Conservation (phyloP, 2,113 vertebrate genomes). For the Procavia capensis region DNA sequence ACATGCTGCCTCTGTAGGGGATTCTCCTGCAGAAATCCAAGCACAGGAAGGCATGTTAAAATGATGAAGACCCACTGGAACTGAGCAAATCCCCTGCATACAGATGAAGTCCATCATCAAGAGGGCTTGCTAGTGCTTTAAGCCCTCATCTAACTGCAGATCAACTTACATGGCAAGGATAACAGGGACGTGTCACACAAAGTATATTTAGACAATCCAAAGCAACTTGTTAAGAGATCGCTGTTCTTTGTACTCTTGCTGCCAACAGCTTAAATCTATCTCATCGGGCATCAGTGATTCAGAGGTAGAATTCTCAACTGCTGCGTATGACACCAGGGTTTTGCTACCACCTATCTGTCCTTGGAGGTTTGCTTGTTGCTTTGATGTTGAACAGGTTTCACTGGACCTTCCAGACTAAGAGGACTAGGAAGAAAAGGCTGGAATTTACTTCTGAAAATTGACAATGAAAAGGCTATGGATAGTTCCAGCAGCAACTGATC, state of each 20-base stretch:
- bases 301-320: no score
- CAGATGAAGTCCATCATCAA: constrained; percentile 75
- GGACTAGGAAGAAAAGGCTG: no score
- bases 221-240: constrained; percentile 16
- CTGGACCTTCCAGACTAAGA: no score
- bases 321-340: no score
- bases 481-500: no score
- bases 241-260: background rate
- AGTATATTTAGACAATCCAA: constrained; percentile 63
- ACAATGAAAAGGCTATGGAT: no score
- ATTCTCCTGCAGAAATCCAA: constrained; percentile 72
- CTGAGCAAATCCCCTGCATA: constrained; percentile 69
- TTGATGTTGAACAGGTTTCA: no score
- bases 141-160: constrained; percentile 63
- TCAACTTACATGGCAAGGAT: background rate
- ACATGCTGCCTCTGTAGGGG: constrained; percentile 67
- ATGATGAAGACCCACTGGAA: constrained; percentile 62
- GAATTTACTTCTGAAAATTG: no score
- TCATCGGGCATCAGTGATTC: no score
- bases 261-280: background rate
- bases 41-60: constrained; percentile 75
- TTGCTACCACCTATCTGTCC: no score
- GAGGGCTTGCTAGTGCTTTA: constrained; percentile 74
- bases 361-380: no score
- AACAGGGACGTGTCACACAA: constrained; percentile 62